Percentiles rank a stretch among this genome's conserved stretches.
phyloP scores from a whole-genome alignment of 1,140 invertebrate genomes.

The Cryptotermes secundus region DNA sequence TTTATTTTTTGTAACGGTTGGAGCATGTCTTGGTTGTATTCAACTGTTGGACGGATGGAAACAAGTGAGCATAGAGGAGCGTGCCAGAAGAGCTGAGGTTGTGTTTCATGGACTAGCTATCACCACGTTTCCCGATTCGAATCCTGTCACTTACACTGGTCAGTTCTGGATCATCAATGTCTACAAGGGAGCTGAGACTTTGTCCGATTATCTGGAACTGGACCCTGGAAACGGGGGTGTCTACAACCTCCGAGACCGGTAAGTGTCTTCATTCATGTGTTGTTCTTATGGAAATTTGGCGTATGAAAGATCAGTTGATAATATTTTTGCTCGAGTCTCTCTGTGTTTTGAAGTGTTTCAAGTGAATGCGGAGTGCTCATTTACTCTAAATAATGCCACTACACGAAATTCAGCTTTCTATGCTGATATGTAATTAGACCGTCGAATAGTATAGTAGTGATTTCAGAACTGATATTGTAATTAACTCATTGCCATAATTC shows the following conservation, averaged over 20 bases:
- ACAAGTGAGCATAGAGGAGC: conserved; percentile 27
- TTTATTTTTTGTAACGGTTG: background rate
- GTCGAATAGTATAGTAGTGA: too few species aligned
- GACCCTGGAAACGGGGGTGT: conserved; percentile 38
- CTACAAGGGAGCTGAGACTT: conserved; percentile 38
- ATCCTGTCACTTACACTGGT: conserved; percentile 26
- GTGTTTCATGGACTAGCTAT: conserved; percentile 26
- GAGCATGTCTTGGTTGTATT: conserved; percentile 6
- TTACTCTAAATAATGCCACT: too few species aligned
- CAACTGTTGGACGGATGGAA: conserved; percentile 26
- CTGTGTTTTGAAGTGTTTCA: too few species aligned
- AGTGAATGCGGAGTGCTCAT: too few species aligned
- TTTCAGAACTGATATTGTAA: too few species aligned
- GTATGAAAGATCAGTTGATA: too few species aligned
- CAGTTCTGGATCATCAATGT: conserved; percentile 40
- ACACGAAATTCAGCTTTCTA: too few species aligned
- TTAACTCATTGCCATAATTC: too few species aligned
- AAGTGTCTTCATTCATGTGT: conserved; percentile 17
- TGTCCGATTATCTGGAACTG: conserved; percentile 36
- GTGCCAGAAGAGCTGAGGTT: conserved; percentile 1
- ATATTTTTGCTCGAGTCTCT: too few species aligned
- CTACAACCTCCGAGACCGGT: conserved; percentile 39
- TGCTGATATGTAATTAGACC: too few species aligned
- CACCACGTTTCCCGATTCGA: background rate
- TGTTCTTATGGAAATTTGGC: too few species aligned